These are phyloP conservation scores for Melanostigma gelatinosum DNA, from an alignment of 2,113 vertebrate genomes.

Conservation along the genomic window DNA sequence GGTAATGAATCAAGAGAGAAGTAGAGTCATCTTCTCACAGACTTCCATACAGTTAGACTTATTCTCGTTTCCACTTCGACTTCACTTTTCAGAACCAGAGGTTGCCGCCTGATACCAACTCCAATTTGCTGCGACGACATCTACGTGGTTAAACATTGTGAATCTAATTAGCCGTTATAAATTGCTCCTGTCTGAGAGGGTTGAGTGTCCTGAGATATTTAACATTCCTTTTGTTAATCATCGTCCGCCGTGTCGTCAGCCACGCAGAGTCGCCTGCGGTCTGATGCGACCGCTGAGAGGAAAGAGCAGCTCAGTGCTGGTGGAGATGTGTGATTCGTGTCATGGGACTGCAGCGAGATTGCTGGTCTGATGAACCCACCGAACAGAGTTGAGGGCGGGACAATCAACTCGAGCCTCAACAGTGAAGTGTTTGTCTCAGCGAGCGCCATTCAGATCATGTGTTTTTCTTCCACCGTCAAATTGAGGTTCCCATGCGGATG, in stretches of 20 bases:
- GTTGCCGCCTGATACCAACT: constrained; percentile 14
- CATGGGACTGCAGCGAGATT: constrained; percentile 64
- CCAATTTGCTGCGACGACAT: constrained; percentile 64
- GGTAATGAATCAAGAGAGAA: background rate
- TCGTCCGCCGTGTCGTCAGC: background rate
- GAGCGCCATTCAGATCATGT: constrained; percentile 54
- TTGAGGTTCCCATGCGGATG: constrained; percentile 61
- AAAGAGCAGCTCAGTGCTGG: constrained; percentile 20
- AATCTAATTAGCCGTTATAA: constrained; percentile 74
- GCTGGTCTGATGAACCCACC: constrained; percentile 55
- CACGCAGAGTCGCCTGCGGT: background rate
- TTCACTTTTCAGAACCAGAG: background rate
- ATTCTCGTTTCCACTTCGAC: background rate
- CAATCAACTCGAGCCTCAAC: constrained; percentile 44
- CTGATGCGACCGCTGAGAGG: background rate
- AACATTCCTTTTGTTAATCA: too few species aligned
- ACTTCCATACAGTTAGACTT: background rate
- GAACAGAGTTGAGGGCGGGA: constrained; percentile 29
- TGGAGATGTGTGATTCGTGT: constrained; percentile 65
- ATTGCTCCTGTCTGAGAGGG: constrained; percentile 51
- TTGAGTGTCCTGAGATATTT: constrained; percentile 38
- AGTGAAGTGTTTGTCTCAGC: constrained; percentile 63
- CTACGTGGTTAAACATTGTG: constrained; percentile 65
- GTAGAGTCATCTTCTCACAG: background rate
- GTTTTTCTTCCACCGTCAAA: constrained; percentile 64